These are phyloP conservation scores for Onthophagus sagittarius DNA, from an alignment of 2,888 invertebrate species.

Conservation along the genomic window DNA sequence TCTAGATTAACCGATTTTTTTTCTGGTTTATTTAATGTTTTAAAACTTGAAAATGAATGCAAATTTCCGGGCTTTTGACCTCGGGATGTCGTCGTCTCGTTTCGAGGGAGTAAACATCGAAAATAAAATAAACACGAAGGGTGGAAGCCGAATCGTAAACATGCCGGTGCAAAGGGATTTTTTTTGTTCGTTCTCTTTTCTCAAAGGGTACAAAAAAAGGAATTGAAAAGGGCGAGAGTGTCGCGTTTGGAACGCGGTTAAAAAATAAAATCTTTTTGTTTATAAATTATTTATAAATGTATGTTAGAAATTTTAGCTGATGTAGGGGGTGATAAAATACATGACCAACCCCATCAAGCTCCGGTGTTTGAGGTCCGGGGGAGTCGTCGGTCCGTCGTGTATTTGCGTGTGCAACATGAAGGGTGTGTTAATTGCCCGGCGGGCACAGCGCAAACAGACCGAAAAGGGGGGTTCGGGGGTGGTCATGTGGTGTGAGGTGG, in stretches of 20 bases:
- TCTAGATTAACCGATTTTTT: no score
- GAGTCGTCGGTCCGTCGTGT: neutral
- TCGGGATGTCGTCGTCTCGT: neutral
- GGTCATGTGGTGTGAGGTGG: neutral
- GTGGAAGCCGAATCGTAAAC: no score
- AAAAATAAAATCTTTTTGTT: neutral
- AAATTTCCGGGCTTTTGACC: neutral
- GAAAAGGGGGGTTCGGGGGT: constrained; percentile 1
- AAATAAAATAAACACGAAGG: neutral
- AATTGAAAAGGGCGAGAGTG: neutral
- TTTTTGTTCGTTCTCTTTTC: no score
- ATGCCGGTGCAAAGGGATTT: neutral
- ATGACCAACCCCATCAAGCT: neutral
- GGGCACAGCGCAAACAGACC: constrained; percentile 11
- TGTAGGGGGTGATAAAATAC: constrained; percentile 13
- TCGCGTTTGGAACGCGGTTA: neutral
- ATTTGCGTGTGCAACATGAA: constrained; percentile 11
- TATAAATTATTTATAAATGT: no score
- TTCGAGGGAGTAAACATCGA: neutral
- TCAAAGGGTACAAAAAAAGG: neutral
- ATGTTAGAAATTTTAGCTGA: no score
- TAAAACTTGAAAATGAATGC: neutral
- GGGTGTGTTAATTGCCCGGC: constrained; percentile 20
- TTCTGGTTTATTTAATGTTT: neutral
- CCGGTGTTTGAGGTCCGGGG: constrained; percentile 12